A percentile compares a stretch with the other conserved stretches of the same genome.
phyloP scores from a whole-genome alignment of 2,888 invertebrate species.

The Elaeidobius kamerunicus region DNA sequence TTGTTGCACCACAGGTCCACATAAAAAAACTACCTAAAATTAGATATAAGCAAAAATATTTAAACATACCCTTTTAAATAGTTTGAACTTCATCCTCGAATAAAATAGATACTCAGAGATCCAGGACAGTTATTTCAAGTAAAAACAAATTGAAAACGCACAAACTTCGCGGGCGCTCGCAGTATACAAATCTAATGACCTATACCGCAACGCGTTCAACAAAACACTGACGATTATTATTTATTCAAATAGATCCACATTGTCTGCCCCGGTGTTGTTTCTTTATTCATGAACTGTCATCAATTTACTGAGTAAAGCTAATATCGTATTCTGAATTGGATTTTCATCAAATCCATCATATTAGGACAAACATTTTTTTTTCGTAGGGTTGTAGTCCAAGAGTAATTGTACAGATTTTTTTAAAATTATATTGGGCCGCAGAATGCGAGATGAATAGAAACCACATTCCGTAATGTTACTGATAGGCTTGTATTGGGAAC shows the following conservation, averaged over 20 bases:
- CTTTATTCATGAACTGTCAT: constrained; percentile 24
- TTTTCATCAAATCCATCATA: constrained; percentile 7
- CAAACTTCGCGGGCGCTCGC: neutral
- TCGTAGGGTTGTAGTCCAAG: constrained; percentile 1
- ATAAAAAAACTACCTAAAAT: too few relatives aligned
- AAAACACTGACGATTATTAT: constrained; percentile 14
- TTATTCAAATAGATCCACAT: constrained; percentile 8
- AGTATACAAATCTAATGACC: neutral
- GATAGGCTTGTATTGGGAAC: too few relatives aligned
- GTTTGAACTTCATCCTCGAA: constrained; percentile 17
- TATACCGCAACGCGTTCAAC: constrained; percentile 1
- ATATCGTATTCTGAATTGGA: constrained; percentile 5
- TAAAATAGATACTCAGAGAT: constrained; percentile 2
- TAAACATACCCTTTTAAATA: constrained; percentile 18
- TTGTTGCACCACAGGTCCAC: too few relatives aligned
- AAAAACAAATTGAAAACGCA: constrained; percentile 1
- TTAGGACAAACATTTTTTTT: constrained; percentile 12
- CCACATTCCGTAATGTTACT: too few relatives aligned
- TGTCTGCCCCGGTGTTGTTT: constrained; percentile 6
- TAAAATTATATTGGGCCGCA: too few relatives aligned
- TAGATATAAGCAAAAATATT: neutral
- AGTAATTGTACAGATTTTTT: too few relatives aligned
- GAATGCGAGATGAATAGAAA: too few relatives aligned
- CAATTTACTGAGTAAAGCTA: constrained; percentile 11
- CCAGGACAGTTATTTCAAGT: neutral